These are phyloP conservation scores for Nylanderia fulva DNA, from an alignment of 1,140 invertebrate species.

Conservation along the genomic window DNA sequence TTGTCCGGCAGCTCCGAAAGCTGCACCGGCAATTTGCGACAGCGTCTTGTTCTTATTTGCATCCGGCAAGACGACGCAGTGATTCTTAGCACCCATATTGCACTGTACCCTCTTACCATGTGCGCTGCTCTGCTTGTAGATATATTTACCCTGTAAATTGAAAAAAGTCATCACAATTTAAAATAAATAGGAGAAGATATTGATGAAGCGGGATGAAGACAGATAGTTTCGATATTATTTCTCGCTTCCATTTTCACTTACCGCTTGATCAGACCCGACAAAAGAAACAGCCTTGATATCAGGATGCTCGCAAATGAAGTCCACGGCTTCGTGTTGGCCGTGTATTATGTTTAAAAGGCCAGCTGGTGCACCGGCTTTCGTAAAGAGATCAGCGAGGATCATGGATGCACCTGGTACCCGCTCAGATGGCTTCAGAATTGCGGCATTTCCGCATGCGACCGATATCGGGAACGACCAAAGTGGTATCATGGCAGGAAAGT, in stretches of 20 bases:
- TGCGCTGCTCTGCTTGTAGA: constrained; percentile 95
- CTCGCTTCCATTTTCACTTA: constrained; percentile 82
- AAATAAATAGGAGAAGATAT: not conserved
- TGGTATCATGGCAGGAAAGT: constrained; percentile 99
- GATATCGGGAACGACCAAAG: constrained; percentile 99
- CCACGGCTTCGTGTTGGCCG: constrained; percentile 96
- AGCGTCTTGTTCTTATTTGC: constrained; percentile 99
- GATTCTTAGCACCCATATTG: constrained; percentile 99
- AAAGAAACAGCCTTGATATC: constrained; percentile 99
- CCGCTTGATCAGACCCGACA: constrained; percentile 98
- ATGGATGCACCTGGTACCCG: constrained; percentile 98
- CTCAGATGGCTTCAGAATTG: constrained; percentile 96
- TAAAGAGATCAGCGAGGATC: constrained; percentile 95
- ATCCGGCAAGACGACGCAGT: constrained; percentile 98
- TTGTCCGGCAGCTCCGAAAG: constrained; percentile 97
- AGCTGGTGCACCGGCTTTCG: constrained; percentile 96
- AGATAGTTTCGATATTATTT: not conserved
- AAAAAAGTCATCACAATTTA: constrained; percentile 2
- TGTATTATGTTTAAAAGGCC: constrained; percentile 99
- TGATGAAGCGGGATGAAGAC: not conserved
- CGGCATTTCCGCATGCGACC: constrained; percentile 94
- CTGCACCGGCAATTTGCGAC: constrained; percentile 97
- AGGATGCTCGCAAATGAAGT: constrained; percentile 98
- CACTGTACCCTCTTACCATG: constrained; percentile 98
- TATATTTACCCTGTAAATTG: constrained; percentile 94